phyloP scores from a whole-genome alignment of 2,113 vertebrate species.

The Coptodon bakossiorum region DNA sequence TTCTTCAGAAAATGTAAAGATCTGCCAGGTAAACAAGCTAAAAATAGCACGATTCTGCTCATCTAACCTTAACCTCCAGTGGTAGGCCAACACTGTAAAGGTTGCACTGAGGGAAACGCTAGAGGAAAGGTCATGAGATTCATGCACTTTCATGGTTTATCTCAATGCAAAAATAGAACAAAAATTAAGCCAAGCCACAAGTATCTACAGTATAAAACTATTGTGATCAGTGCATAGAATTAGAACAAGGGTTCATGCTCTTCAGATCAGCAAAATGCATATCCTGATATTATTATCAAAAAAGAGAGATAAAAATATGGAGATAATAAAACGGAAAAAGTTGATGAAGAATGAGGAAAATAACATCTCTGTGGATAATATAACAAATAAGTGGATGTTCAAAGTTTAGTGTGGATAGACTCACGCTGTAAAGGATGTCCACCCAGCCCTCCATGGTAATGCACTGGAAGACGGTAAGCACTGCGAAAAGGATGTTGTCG shows the following conservation, averaged over 20 bases:
- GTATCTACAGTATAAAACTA: neutral
- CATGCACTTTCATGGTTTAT: neutral
- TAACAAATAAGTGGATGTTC: neutral
- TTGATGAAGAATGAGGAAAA: neutral
- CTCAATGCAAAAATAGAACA: neutral
- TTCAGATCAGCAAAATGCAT: neutral
- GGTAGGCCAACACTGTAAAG: neutral
- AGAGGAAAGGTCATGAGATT: neutral
- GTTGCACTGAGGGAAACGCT: neutral
- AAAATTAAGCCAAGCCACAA: neutral
- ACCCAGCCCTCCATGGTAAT: constrained; percentile 99
- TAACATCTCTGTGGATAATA: neutral
- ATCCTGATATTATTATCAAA: neutral
- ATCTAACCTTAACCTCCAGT: neutral
- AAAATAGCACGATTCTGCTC: neutral
- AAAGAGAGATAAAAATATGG: neutral
- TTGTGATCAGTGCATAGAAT: neutral
- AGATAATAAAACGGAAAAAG: neutral
- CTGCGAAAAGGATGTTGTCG: constrained; percentile 84
- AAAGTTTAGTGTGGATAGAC: constrained; percentile 40
- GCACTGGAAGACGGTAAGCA: constrained; percentile 95
- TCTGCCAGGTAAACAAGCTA: neutral
- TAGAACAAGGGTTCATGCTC: neutral
- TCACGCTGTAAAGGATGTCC: constrained; percentile 92
- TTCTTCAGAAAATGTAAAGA: neutral